These are phyloP conservation scores for Phymanthus crucifer DNA, from an alignment of 92 coral and sea anemone species.

Conservation along the genomic window DNA sequence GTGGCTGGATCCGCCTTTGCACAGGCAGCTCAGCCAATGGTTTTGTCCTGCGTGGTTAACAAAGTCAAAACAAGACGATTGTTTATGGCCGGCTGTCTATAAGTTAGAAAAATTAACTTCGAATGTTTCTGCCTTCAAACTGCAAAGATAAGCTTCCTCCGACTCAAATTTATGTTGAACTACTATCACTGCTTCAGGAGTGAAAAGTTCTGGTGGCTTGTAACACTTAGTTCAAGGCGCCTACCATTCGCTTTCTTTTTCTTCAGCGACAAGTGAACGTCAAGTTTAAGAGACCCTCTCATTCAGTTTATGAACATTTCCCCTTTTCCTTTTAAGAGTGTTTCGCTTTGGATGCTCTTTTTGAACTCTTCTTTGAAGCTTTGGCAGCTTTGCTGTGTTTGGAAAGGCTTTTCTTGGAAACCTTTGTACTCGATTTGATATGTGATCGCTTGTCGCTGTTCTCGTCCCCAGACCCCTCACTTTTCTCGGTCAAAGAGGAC, in stretches of 20 bases:
- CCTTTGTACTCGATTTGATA: not conserved
- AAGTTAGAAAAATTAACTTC: not conserved
- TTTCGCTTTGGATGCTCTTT: not conserved
- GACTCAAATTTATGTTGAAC: not conserved
- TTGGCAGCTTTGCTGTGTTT: not conserved
- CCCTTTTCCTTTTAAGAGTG: not conserved
- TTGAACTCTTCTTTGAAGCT: not conserved
- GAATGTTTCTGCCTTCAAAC: not conserved
- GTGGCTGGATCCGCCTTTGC: no score
- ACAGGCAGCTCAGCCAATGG: not conserved
- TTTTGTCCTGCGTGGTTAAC: not conserved
- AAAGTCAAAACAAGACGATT: no score
- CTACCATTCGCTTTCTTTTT: not conserved
- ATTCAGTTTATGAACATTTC: not conserved
- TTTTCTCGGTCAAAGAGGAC: constrained; percentile 44
- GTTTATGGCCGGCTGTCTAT: not conserved
- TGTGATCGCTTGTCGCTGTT: constrained; percentile 22
- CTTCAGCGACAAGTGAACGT: not conserved
- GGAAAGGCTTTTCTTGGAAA: not conserved
- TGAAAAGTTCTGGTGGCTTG: not conserved
- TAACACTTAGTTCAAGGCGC: no score
- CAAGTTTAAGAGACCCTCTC: not conserved
- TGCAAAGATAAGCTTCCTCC: not conserved
- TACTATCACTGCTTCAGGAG: not conserved
- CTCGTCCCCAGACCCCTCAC: constrained; percentile 39